phyloP scores from a whole-genome alignment of 2,113 vertebrate genomes.

The Candoia aspera region DNA sequence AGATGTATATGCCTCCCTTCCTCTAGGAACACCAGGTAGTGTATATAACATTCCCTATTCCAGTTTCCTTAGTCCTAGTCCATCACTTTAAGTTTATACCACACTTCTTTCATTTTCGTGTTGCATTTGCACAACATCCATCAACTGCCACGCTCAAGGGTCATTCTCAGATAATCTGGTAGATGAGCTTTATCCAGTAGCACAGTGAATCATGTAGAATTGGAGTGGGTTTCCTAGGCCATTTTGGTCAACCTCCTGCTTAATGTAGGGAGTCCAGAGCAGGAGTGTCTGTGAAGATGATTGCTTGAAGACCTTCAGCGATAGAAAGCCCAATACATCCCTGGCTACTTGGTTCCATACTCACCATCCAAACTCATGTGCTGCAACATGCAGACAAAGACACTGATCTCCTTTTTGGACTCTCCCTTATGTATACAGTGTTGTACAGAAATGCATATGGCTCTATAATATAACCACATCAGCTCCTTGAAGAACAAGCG shows the following conservation, averaged over 20 bases:
- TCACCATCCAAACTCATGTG: background rate
- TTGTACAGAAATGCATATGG: background rate
- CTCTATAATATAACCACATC: background rate
- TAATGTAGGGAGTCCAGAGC: background rate
- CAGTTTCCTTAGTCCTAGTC: too few relatives aligned
- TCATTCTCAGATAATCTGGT: too few relatives aligned
- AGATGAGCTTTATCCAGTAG: background rate
- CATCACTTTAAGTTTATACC: too few relatives aligned
- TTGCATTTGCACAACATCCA: too few relatives aligned
- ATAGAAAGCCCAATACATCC: background rate
- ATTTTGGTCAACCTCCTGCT: background rate
- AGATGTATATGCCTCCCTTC: too few relatives aligned
- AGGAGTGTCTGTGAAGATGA: background rate
- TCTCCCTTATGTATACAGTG: background rate
- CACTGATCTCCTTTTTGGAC: background rate
- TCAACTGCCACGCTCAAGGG: too few relatives aligned
- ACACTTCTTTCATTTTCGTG: too few relatives aligned
- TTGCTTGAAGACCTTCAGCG: background rate
- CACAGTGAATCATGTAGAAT: background rate
- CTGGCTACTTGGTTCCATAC: background rate
- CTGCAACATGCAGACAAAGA: background rate
- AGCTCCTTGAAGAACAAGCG: background rate
- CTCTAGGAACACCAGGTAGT: too few relatives aligned
- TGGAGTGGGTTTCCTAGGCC: background rate
- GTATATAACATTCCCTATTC: too few relatives aligned